A percentile compares a stretch with the other conserved stretches of the same genome.
Evolutionary conservation across 1,140 invertebrate genomes (phyloP).

Genomic region (Palaemon carinicauda): DNA sequence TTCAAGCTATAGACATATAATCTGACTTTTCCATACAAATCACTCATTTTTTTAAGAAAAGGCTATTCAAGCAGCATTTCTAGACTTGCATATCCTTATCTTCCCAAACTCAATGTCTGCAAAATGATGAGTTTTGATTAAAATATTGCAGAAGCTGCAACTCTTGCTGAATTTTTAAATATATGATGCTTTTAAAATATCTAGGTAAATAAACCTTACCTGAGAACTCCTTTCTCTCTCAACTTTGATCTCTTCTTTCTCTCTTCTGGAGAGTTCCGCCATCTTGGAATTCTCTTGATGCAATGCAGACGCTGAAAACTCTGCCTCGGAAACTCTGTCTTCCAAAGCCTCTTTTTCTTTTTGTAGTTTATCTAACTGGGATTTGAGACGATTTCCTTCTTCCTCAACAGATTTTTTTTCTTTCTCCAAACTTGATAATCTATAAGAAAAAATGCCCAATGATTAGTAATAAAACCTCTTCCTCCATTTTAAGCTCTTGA

Average conservation of each 20-base stretch:
- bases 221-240: conserved; percentile 64
- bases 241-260: conserved; percentile 68
- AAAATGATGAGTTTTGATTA: no score
- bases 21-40: no score
- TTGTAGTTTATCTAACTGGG: conserved; percentile 70
- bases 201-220: conserved; percentile 60
- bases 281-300: conserved; percentile 69
- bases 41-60: no score
- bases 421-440: conserved; percentile 80
- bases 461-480: background rate
- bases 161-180: background rate
- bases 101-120: no score
- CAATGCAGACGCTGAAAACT: conserved; percentile 68
- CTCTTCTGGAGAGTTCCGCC: conserved; percentile 70
- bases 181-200: background rate
- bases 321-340: conserved; percentile 70
- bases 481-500: no score
- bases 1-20: no score
- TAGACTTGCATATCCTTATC: no score
- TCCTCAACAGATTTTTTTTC: conserved; percentile 80
- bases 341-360: conserved; percentile 67
- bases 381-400: conserved; percentile 72
- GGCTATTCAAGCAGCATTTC: background rate
- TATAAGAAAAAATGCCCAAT: conserved; percentile 52
- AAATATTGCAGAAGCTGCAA: no score